Base-by-base conservation (phyloP, 2,113 vertebrate species). In the Cottus gobio region DNA sequence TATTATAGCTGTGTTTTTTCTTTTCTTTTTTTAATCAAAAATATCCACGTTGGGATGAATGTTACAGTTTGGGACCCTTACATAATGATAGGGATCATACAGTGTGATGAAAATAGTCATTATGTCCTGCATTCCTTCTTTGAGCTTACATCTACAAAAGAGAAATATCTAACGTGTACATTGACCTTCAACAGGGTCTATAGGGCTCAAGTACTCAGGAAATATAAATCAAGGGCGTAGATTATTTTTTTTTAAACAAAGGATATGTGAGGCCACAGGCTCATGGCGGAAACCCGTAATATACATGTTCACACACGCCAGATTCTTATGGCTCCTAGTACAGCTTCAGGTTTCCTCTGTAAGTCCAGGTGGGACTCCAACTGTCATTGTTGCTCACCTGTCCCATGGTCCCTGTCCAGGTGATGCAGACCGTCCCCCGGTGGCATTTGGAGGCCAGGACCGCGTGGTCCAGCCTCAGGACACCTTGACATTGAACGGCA, bases 401-500 rank as follows among this genome's bases (percentile, higher is more conserved):
- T 68, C 3, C 52, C 13, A 7, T 26, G 3, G 9, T 80, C 85
- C 90, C 72, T 4, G 79, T 61, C 24, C 86, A 97, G 97, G 85
- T 60, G 91, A 93, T 30, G 65, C 83, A 13, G 96, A 97, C 80
- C 87, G 0, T 46, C 96, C 95, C 31, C 97, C 97, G 0, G 79
- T 79, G 80, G 94, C 95, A 22, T 88, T 93, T 9, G 92, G 93
- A 4, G 95, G 95, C 68, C 94, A 63, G 71, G 96, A 97, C 89
- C 86, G 90, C 72, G 97, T 95, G 31, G 94, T 98, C 1, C 98
- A 99, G 76, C 97, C 96, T 0, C 93, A 95, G 6, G 96, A 97
- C 2, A 80, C 62, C 0, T 89, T 99, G 79, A 90, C 82, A 0
- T 90, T 99, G 68, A 97, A 92, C 37, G 96, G 96, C 50, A 6